Evolutionary conservation across 1,140 invertebrate species (phyloP).

Genomic region (Drosophila pruinosa): DNA sequence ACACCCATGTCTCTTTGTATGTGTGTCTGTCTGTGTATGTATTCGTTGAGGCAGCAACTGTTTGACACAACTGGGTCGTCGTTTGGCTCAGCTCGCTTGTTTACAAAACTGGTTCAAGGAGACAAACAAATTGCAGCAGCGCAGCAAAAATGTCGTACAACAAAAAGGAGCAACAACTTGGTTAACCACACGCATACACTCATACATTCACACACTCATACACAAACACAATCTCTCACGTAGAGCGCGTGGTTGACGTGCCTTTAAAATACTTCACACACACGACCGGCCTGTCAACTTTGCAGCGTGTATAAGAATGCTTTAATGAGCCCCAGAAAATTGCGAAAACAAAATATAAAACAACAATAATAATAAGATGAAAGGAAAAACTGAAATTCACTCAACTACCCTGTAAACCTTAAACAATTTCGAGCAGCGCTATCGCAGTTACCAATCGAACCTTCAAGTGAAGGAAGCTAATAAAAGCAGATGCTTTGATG

Average conservation of each 20-base stretch:
- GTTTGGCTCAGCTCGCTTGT: constrained; percentile 31
- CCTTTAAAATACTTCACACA: constrained; percentile 37
- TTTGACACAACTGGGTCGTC: constrained; percentile 67
- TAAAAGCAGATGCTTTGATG: no score
- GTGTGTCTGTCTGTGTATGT: constrained; percentile 13
- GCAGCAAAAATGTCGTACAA: constrained; percentile 68
- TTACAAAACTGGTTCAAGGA: constrained; percentile 75
- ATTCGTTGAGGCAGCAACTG: constrained; percentile 4
- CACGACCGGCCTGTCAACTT: constrained; percentile 54
- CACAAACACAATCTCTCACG: not conserved
- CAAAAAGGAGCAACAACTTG: constrained; percentile 51
- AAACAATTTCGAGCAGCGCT: not conserved
- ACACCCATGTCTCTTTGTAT: constrained; percentile 19
- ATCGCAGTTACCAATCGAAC: not conserved
- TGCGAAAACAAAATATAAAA: constrained; percentile 14
- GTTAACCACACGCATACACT: constrained; percentile 42
- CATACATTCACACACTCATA: not conserved
- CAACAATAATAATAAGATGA: constrained; percentile 1
- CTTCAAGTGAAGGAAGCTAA: no score
- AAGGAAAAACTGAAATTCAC: not conserved
- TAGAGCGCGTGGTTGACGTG: constrained; percentile 31
- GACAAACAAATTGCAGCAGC: constrained; percentile 68
- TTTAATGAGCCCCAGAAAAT: constrained; percentile 67
- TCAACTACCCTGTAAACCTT: constrained; percentile 13
- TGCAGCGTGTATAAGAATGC: constrained; percentile 56